These are phyloP conservation scores for Panurus biarmicus DNA, from an alignment of 2,113 vertebrate species.

Conservation along the genomic window DNA sequence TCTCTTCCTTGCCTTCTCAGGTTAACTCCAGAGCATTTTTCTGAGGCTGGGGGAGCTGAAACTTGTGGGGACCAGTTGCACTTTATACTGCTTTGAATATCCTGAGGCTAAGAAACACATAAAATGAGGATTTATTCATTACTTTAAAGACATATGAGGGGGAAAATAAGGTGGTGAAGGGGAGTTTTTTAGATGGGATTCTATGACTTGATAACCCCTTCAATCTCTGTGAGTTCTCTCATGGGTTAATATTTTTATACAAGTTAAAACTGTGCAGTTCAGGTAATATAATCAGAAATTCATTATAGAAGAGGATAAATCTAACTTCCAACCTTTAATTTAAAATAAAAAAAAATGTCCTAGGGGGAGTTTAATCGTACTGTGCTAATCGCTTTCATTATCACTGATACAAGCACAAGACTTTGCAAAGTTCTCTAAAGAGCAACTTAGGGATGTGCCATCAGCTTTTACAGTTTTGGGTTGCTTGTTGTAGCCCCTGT, in stretches of 20 bases:
- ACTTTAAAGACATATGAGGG: neutral
- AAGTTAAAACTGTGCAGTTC: neutral
- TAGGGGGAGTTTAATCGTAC: neutral
- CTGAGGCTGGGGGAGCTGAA: neutral
- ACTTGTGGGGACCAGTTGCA: neutral
- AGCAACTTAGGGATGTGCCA: neutral
- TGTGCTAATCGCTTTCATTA: neutral
- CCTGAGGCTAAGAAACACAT: neutral
- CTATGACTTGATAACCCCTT: neutral
- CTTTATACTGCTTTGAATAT: neutral
- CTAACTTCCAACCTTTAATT: neutral
- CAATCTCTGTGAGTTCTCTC: neutral
- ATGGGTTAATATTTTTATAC: neutral
- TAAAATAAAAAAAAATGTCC: neutral
- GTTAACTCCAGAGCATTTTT: neutral
- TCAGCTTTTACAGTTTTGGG: neutral
- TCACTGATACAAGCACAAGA: neutral
- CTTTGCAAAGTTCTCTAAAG: conserved; percentile 4
- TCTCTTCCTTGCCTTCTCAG: neutral
- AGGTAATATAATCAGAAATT: neutral
- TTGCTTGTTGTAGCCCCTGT: neutral
- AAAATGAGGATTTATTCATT: neutral
- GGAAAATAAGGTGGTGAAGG: neutral
- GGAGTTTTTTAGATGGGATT: neutral
- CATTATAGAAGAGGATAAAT: neutral